These are phyloP conservation scores for Gobio gobio DNA, from an alignment of 2,113 vertebrate genomes.

Conservation along the genomic window DNA sequence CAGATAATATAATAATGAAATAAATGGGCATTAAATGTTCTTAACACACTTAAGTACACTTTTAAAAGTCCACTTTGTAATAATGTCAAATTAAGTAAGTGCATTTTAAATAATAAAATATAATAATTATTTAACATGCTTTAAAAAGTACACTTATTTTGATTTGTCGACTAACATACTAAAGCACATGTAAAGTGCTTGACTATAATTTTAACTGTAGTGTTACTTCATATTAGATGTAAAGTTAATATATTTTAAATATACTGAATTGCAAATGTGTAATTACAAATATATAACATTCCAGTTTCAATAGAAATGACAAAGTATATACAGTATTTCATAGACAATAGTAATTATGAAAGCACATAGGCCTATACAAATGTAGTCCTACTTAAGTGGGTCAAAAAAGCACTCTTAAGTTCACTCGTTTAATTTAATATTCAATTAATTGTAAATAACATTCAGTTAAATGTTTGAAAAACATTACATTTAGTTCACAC, in stretches of 20 bases:
- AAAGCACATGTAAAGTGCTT: background rate
- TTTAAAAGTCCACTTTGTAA: background rate
- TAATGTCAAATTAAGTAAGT: background rate
- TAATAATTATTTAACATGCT: background rate
- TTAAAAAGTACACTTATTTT: background rate
- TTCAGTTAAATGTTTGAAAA: too few relatives aligned
- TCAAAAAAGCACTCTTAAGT: too few relatives aligned
- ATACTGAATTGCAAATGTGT: background rate
- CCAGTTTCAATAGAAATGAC: background rate
- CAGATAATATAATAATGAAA: background rate
- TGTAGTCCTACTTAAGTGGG: background rate
- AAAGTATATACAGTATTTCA: too few relatives aligned
- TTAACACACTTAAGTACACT: background rate
- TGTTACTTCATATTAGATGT: too few relatives aligned
- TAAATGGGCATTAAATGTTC: background rate
- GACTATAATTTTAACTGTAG: background rate
- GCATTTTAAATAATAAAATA: background rate
- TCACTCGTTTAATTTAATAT: background rate
- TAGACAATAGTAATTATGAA: background rate
- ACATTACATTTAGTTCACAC: background rate
- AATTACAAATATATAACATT: background rate
- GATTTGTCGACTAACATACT: background rate
- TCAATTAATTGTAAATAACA: background rate
- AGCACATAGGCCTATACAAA: background rate
- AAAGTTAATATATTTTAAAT: too few relatives aligned